phyloP scores from a whole-genome alignment of 2,888 invertebrate genomes.

The Hemistola chrysoprasaria region DNA sequence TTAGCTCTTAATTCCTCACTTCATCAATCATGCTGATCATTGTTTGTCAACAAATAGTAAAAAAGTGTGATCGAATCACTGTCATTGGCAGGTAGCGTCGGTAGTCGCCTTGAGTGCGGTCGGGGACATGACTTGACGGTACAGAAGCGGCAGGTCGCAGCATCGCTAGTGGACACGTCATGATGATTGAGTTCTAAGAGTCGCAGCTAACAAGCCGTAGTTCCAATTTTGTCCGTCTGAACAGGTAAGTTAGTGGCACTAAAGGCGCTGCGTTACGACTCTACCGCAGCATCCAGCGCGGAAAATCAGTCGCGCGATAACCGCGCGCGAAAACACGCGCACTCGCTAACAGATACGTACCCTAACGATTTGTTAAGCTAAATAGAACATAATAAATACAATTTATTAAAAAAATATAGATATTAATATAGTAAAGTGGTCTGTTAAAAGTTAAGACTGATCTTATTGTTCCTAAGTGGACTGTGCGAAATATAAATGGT shows the following conservation, averaged over 20 bases:
- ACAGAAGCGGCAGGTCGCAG: no score
- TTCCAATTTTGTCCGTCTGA: no score
- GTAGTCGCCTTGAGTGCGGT: slow-evolving; percentile 29
- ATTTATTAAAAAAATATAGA: no score
- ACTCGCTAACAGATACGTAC: slow-evolving; percentile 14
- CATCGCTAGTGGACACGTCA: no score
- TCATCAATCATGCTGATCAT: slow-evolving; percentile 9
- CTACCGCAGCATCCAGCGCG: slow-evolving; percentile 34
- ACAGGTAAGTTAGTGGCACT: no score
- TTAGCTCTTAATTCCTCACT: slow-evolving; percentile 9
- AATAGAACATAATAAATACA: neutral
- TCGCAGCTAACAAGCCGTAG: no score
- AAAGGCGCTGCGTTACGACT: no score
- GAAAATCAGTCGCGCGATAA: slow-evolving; percentile 43
- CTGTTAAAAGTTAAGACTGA: no score
- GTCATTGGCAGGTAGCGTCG: slow-evolving; percentile 9
- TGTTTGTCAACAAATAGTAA: slow-evolving; percentile 10
- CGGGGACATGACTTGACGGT: slow-evolving; percentile 23
- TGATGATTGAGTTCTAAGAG: no score
- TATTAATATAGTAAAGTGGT: no score
- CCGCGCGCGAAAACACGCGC: slow-evolving; percentile 53
- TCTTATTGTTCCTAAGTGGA: neutral
- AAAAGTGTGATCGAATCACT: slow-evolving; percentile 9
- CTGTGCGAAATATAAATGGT: neutral
- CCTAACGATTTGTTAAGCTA: neutral